These are phyloP conservation scores for Lacerta agilis DNA, from an alignment of 2,797 vertebrate species.

Conservation along the genomic window DNA sequence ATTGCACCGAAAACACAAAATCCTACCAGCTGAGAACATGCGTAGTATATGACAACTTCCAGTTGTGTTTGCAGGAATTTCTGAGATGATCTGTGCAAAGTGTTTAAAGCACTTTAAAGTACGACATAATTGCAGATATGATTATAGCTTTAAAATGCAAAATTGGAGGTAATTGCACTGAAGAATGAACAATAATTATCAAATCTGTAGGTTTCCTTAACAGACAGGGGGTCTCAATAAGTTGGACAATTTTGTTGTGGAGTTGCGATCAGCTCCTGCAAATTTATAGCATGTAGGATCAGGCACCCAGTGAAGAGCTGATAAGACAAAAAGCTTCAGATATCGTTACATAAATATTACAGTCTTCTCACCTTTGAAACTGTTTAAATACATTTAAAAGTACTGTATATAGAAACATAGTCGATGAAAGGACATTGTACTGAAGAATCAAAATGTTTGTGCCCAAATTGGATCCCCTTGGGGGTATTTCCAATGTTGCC, in stretches of 20 bases:
- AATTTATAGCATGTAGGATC: neutral
- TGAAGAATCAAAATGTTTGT: neutral
- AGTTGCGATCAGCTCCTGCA: neutral
- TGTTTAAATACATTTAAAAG: neutral
- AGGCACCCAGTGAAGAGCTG: neutral
- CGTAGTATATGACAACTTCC: neutral
- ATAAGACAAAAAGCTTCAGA: neutral
- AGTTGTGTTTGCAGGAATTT: neutral
- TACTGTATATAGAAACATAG: neutral
- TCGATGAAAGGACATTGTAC: neutral
- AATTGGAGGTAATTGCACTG: neutral
- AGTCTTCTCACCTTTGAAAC: too few species aligned
- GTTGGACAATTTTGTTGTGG: neutral
- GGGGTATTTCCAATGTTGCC: neutral
- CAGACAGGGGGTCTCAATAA: neutral
- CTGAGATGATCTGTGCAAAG: neutral
- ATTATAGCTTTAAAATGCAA: neutral
- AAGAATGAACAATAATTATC: neutral
- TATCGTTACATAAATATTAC: neutral
- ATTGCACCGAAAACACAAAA: neutral
- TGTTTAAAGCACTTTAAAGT: too few species aligned
- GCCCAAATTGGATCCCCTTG: neutral
- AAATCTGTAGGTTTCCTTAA: neutral
- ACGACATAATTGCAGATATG: too few species aligned
- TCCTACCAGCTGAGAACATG: neutral